phyloP scores from a whole-genome alignment of 2,113 vertebrate genomes.

The Rhabdomys dilectus region DNA sequence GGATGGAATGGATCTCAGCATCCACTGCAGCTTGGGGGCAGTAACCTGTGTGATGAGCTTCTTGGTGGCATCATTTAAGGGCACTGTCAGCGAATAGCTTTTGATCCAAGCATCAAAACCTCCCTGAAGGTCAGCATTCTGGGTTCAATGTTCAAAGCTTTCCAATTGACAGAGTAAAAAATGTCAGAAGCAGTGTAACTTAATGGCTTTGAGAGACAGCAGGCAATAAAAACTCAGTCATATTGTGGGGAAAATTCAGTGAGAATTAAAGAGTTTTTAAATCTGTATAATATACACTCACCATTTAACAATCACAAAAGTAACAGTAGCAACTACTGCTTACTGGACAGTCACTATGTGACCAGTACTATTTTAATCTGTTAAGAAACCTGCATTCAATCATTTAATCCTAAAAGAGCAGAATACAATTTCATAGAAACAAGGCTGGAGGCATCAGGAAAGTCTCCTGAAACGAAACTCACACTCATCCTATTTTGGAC shows the following conservation, averaged over 20 bases:
- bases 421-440: neutral
- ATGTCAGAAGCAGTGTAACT: neutral
- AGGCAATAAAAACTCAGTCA: neutral
- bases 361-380: neutral
- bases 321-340: slow-evolving; percentile 8
- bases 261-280: slow-evolving; percentile 20
- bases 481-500: slow-evolving; percentile 19
- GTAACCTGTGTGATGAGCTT: neutral
- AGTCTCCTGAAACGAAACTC: slow-evolving; percentile 18
- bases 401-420: slow-evolving; percentile 41
- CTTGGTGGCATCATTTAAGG: neutral
- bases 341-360: neutral
- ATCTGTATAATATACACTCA: slow-evolving; percentile 23
- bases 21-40: neutral
- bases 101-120: neutral
- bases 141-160: neutral
- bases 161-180: slow-evolving; percentile 10
- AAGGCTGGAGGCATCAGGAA: neutral
- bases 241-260: neutral
- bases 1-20: neutral
- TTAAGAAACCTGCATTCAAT: neutral
- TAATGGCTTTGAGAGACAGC: neutral
- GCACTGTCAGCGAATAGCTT: neutral
- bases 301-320: neutral
- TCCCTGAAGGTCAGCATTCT: neutral